Evolutionary conservation across 2,797 vertebrate species (phyloP).

Genomic region (Chelonia mydas): DNA sequence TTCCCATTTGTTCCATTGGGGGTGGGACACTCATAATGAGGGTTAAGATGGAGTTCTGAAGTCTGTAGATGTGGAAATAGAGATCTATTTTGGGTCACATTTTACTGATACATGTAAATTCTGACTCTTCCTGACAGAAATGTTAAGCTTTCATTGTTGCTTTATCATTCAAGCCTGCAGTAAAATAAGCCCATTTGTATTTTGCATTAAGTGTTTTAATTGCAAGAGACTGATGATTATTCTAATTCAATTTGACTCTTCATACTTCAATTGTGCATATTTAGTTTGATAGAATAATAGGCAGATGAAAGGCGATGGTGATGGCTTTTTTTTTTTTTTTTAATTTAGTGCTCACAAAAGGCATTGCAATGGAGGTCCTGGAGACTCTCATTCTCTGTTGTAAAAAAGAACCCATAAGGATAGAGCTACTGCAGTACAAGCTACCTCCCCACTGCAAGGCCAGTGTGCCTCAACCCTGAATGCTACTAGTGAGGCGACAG

Average conservation of each 20-base stretch:
- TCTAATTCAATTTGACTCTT: not conserved
- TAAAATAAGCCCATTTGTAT: not conserved
- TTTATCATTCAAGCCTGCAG: not conserved
- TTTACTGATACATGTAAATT: not conserved
- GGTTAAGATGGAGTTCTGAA: not conserved
- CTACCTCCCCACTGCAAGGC: accelerated
- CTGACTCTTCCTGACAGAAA: not conserved
- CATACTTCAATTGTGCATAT: not conserved
- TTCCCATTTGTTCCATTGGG: not conserved
- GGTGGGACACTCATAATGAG: not conserved
- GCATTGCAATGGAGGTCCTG: not conserved
- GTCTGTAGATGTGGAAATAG: not conserved
- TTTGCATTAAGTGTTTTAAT: slow-evolving; percentile 22
- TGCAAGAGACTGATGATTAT: not conserved
- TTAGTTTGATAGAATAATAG: not conserved
- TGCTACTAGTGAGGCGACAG: not conserved
- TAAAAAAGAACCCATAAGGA: not conserved
- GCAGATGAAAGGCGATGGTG: not conserved
- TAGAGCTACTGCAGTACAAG: not conserved
- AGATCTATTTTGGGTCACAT: not conserved
- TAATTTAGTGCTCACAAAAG: not conserved
- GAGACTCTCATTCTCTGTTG: not conserved
- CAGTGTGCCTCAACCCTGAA: not conserved
- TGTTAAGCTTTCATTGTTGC: not conserved
- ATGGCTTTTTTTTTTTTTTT: not conserved